Evolutionary conservation across 2,113 vertebrate species (phyloP).

Genomic region (Myotis davidii): DNA sequence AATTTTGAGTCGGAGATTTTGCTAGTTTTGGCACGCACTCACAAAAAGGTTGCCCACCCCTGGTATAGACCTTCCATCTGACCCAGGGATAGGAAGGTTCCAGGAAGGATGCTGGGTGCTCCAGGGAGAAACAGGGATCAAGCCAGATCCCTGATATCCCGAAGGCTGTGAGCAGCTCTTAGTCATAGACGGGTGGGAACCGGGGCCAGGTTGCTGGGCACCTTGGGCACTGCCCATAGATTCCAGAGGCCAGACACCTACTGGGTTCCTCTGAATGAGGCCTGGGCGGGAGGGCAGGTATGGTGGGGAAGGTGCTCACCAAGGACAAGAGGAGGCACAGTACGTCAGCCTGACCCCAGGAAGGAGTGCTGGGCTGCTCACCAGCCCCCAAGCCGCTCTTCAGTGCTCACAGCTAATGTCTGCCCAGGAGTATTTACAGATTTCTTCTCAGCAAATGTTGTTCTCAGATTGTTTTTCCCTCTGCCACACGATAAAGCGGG

Average conservation of each 20-base stretch:
- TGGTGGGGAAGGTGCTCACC: neutral
- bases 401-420: neutral
- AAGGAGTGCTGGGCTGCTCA: neutral
- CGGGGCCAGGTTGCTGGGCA: neutral
- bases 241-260: neutral
- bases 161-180: neutral
- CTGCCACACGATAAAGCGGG: neutral
- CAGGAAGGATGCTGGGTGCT: neutral
- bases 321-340: neutral
- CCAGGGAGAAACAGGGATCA: neutral
- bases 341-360: neutral
- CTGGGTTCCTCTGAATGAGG: neutral
- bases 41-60: no score
- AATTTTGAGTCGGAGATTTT: no score
- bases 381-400: neutral
- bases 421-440: neutral
- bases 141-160: neutral
- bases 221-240: neutral
- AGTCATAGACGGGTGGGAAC: neutral
- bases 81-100: neutral
- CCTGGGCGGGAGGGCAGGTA: rapidly evolving
- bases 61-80: neutral
- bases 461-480: neutral
- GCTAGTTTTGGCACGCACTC: no score
- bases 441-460: neutral